Conservation (phyloP, 2,113 vertebrate genomes). For the Gallinago jamesoni region DNA sequence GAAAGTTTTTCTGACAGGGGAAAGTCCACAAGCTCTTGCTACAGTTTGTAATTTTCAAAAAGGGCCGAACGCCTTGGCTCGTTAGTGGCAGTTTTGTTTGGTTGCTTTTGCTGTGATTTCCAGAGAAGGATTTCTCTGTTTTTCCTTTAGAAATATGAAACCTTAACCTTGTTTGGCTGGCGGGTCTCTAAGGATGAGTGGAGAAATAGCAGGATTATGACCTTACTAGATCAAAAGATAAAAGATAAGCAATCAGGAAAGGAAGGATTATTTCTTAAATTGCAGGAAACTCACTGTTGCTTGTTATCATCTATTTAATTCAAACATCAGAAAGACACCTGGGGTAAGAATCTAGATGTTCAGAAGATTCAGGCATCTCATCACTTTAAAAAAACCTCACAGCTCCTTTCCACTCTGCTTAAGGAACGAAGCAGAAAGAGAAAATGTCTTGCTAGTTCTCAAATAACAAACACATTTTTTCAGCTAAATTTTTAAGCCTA, state of each 20-base stretch:
- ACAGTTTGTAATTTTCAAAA: background rate
- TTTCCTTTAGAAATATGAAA: background rate
- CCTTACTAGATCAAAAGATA: background rate
- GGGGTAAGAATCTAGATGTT: background rate
- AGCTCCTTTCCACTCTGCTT: background rate
- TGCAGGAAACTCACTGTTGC: background rate
- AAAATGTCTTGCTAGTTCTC: background rate
- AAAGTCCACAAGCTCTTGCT: background rate
- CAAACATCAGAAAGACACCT: background rate
- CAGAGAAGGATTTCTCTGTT: background rate
- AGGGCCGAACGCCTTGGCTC: background rate
- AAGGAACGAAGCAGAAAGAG: background rate
- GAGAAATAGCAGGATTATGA: background rate
- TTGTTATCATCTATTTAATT: slow-evolving; percentile 22
- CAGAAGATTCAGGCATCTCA: background rate
- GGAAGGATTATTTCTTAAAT: background rate
- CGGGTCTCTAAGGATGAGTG: background rate
- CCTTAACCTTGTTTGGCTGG: background rate
- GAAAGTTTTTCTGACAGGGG: background rate
- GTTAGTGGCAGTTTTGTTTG: background rate
- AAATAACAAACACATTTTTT: background rate
- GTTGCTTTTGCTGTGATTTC: background rate
- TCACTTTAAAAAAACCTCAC: background rate
- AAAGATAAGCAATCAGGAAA: background rate
- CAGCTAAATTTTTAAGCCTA: background rate